Base-by-base conservation (phyloP, 2,113 vertebrate species). In the Esox niger region DNA sequence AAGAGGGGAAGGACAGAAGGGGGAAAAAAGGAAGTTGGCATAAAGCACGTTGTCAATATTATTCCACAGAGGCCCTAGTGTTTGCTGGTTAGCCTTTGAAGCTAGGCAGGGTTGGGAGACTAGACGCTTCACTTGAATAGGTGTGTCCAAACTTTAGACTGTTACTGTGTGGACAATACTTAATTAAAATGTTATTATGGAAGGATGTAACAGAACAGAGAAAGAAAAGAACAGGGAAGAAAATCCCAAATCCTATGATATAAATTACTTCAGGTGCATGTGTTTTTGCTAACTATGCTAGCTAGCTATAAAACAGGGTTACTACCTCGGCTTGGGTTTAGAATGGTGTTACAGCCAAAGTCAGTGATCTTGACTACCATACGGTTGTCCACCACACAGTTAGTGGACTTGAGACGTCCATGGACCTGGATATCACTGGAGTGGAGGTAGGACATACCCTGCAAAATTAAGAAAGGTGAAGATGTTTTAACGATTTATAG, bases 351-450 rank as follows among this genome's bases (percentile, higher is more conserved):
- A 79, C 94, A 96, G 64, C 96, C 95, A 76, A 98, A 98, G 82
- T 97, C 95, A 0, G 97, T 98, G 85, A 99, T 97, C 87, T 99
- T 99, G 71, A 98, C 96, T 69, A 98, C 95, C 97, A 99, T 98
- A 29, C 96, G 94, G 27, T 89, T 97, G 82, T 99, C 96, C 38
- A 98, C 94, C 43, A 99, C 96, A 49, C 97, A 99, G 82, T 97
- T 98, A 62, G 95, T 98, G 71, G 97, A 98, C 79, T 99, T 99
- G 68, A 99, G 94, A 54, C 93, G 94, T 2, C 97, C 97, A 0
- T 98, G 97, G 33, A 98, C 93, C 79, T 96, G 95, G 17, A 94
- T 94, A 84, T 95, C 93, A 76, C 95, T 98, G 75, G 96, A 87
- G 57, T 99, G 97, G 58, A 99, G 91, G 54, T 99, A 99, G 1